Evolutionary conservation across 2,888 invertebrate species (phyloP).

Genomic region (Parochlus steinenii): DNA sequence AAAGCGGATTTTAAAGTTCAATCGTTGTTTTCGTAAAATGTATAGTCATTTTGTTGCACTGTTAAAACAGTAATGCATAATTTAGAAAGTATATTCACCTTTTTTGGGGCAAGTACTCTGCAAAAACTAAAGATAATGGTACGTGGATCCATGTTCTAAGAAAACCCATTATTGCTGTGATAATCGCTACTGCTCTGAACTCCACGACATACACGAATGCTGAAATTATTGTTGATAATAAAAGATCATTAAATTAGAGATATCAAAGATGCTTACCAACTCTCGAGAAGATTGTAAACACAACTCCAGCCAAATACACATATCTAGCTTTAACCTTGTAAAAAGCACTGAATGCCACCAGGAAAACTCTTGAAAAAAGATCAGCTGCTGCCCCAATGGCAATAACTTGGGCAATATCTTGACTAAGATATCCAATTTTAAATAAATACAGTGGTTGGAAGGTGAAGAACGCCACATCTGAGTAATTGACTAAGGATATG

Average conservation of each 20-base stretch:
- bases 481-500: slow-evolving; percentile 46
- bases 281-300: slow-evolving; percentile 47
- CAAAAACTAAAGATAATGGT: slow-evolving; percentile 49
- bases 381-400: slow-evolving; percentile 54
- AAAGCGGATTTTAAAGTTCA: too few relatives aligned
- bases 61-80: too few relatives aligned
- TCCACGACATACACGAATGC: slow-evolving; percentile 35
- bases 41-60: too few relatives aligned
- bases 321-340: slow-evolving; percentile 43
- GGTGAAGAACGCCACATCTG: slow-evolving; percentile 53
- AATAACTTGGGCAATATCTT: slow-evolving; percentile 47
- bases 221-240: too few relatives aligned
- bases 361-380: slow-evolving; percentile 41
- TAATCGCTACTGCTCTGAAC: slow-evolving; percentile 37
- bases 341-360: slow-evolving; percentile 44
- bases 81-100: too few relatives aligned
- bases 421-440: slow-evolving; percentile 24
- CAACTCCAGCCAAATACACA: slow-evolving; percentile 45
- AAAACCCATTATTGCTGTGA: slow-evolving; percentile 46
- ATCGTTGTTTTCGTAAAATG: too few relatives aligned
- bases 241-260: slow-evolving; percentile 5
- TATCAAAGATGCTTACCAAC: slow-evolving; percentile 36
- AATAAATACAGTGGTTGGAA: slow-evolving; percentile 41
- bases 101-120: slow-evolving; percentile 47
- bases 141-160: slow-evolving; percentile 55